phyloP scores from a whole-genome alignment of 1,140 invertebrate species.

The Aricia agestis region DNA sequence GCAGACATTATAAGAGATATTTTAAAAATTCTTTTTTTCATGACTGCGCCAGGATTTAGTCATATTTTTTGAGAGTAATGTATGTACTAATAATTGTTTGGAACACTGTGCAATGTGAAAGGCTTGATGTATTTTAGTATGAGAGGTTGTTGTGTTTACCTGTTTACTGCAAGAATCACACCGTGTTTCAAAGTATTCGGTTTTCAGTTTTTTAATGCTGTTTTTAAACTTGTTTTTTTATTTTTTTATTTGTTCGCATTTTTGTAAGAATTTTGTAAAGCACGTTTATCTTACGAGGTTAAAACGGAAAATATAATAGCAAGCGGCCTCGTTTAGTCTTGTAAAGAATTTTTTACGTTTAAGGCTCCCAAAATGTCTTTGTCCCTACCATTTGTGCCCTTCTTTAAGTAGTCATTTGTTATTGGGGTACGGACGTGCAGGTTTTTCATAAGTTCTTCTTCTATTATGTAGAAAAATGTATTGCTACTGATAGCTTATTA shows the following conservation, averaged over 20 bases:
- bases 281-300: not conserved
- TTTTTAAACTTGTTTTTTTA: too few relatives aligned
- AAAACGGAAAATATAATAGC: not conserved
- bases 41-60: not conserved
- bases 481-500: not conserved
- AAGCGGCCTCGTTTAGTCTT: not conserved
- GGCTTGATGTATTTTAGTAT: too few relatives aligned
- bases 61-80: too few relatives aligned
- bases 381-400: not conserved
- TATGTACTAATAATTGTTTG: too few relatives aligned
- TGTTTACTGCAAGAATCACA: too few relatives aligned
- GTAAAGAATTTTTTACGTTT: constrained; percentile 2
- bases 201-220: too few relatives aligned
- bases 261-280: not conserved
- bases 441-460: not conserved
- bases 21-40: not conserved
- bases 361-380: not conserved
- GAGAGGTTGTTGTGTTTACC: too few relatives aligned
- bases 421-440: not conserved
- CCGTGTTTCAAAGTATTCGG: too few relatives aligned
- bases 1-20: not conserved
- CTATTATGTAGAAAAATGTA: not conserved
- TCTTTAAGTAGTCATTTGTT: constrained; percentile 4
- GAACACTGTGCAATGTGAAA: too few relatives aligned
- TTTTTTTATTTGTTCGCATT: not conserved